These are phyloP conservation scores for Lophura nycthemera DNA, from an alignment of 2,113 vertebrate genomes.

Conservation along the genomic window DNA sequence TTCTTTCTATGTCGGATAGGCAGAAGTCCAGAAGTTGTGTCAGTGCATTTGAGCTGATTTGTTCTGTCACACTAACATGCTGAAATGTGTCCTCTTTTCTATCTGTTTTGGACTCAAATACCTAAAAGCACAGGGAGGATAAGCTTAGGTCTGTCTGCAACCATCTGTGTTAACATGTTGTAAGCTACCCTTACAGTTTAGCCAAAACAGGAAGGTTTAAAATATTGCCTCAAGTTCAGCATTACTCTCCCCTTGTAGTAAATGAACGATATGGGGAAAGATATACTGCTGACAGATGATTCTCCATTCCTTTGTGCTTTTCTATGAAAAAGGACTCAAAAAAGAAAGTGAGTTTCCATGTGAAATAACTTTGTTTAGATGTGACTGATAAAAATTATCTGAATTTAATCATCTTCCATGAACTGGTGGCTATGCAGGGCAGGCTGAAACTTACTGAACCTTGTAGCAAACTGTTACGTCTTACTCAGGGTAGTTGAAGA, in stretches of 20 bases:
- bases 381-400: background rate
- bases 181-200: background rate
- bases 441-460: background rate
- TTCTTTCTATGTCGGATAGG: background rate
- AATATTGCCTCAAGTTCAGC: background rate
- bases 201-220: background rate
- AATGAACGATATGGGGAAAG: background rate
- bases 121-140: background rate
- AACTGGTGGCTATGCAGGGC: background rate
- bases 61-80: conserved; percentile 2
- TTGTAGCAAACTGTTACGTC: background rate
- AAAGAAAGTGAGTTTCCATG: background rate
- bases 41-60: background rate
- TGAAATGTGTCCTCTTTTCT: background rate
- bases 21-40: background rate
- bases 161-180: background rate
- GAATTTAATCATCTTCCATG: background rate
- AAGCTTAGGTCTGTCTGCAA: background rate
- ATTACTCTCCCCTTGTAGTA: background rate
- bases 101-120: background rate
- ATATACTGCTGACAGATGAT: background rate
- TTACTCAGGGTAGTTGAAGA: background rate
- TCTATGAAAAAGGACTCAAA: background rate
- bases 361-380: background rate
- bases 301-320: background rate